Conservation (phyloP, 2,888 invertebrate species). For the Agriopis aurantiaria region DNA sequence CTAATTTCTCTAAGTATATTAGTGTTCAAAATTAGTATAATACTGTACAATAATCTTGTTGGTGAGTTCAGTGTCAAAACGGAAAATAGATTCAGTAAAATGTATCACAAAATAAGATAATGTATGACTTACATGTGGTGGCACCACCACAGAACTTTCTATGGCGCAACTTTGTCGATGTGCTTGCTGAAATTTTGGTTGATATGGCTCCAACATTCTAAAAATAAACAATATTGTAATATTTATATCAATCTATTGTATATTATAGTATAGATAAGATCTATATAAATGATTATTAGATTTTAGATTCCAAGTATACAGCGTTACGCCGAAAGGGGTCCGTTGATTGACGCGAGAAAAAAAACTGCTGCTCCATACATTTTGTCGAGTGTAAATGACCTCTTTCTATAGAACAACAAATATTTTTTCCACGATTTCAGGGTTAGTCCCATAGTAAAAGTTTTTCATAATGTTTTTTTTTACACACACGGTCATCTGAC, state of each 20-base stretch:
- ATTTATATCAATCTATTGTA: neutral
- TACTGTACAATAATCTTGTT: neutral
- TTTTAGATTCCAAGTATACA: too few relatives aligned
- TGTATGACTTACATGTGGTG: slow-evolving; percentile 74
- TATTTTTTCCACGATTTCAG: too few relatives aligned
- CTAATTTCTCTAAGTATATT: neutral
- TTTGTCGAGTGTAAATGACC: too few relatives aligned
- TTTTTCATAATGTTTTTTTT: too few relatives aligned
- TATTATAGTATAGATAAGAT: neutral
- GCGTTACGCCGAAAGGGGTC: too few relatives aligned
- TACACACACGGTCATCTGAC: too few relatives aligned
- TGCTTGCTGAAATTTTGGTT: slow-evolving; percentile 95
- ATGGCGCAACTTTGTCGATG: slow-evolving; percentile 92
- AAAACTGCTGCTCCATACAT: too few relatives aligned
- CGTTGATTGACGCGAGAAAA: too few relatives aligned
- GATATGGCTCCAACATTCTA: slow-evolving; percentile 96
- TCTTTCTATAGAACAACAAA: too few relatives aligned
- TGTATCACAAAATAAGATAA: neutral
- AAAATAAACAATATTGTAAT: slow-evolving; percentile 1
- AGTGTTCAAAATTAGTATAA: neutral
- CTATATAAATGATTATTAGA: too few relatives aligned
- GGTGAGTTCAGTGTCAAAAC: neutral
- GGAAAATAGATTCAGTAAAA: neutral
- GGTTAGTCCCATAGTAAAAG: too few relatives aligned
- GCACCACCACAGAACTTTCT: slow-evolving; percentile 78